phyloP scores from a whole-genome alignment of 2,113 vertebrate species.

The Tragelaphus imberbis region DNA sequence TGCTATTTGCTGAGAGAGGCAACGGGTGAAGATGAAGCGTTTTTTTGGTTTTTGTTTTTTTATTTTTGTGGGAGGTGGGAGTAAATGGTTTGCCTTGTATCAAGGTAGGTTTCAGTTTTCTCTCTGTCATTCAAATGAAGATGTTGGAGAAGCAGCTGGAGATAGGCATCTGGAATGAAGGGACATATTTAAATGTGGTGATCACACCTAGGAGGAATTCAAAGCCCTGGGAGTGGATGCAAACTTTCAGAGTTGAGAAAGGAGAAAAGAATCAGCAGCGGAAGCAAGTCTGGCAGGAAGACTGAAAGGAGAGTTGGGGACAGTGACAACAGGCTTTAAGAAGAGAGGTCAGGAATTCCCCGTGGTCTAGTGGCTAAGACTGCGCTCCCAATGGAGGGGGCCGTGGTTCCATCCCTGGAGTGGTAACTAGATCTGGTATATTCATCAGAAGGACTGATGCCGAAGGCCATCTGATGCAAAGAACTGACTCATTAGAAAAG shows the following conservation, averaged over 20 bases:
- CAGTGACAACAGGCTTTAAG: background rate
- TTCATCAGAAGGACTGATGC: background rate
- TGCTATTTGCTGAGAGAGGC: background rate
- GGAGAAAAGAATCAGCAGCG: background rate
- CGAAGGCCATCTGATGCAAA: background rate
- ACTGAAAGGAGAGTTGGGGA: background rate
- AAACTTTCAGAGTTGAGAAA: background rate
- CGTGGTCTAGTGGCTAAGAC: background rate
- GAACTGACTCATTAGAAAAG: background rate
- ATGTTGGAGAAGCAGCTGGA: background rate
- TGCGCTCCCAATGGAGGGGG: background rate
- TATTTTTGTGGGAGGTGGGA: background rate
- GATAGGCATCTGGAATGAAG: background rate
- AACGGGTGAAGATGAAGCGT: background rate
- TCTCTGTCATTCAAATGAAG: background rate
- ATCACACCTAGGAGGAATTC: background rate
- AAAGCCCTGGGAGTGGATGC: background rate
- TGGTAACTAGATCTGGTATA: background rate
- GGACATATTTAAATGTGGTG: background rate
- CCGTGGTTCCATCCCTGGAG: background rate
- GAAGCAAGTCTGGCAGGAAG: background rate
- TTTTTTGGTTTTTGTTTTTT: background rate
- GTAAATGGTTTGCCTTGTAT: background rate
- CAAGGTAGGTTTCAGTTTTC: background rate
- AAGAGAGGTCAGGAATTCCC: background rate